phyloP scores from a whole-genome alignment of 2,797 vertebrate species.

The Sternarchorhynchus goeldii region DNA sequence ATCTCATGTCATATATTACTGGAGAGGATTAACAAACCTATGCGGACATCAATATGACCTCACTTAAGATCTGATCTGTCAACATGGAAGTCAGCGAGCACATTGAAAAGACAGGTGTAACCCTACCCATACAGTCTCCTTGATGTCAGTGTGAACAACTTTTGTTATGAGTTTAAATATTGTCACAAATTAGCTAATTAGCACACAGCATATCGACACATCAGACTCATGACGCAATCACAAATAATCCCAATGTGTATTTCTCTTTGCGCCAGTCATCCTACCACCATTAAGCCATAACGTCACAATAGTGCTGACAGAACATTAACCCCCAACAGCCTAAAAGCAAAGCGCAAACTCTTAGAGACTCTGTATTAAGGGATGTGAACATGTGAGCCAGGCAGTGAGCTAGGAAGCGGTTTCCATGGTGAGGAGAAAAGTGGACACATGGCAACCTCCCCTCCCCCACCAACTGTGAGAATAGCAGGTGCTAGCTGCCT shows the following conservation, averaged over 20 bases:
- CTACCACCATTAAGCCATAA: neutral
- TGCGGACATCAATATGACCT: too few species aligned
- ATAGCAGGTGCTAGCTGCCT: conserved; percentile 46
- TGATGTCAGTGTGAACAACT: too few species aligned
- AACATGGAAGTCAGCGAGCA: too few species aligned
- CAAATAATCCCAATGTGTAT: neutral
- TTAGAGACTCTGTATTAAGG: neutral
- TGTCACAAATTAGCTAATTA: too few species aligned
- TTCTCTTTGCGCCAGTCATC: neutral
- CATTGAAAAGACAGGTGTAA: too few species aligned
- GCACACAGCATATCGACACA: too few species aligned
- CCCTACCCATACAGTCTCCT: too few species aligned
- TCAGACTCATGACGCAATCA: neutral
- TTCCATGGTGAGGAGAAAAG: conserved; percentile 45
- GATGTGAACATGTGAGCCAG: conserved; percentile 1
- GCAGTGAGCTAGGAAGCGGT: conserved; percentile 32
- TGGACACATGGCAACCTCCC: conserved; percentile 44
- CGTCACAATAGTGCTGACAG: neutral
- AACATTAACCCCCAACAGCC: conserved; percentile 2
- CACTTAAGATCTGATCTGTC: too few species aligned
- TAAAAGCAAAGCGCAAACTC: neutral
- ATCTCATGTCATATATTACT: too few species aligned
- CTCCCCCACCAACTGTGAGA: conserved; percentile 46
- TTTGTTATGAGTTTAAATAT: too few species aligned
- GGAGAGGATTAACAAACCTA: too few species aligned